Base-by-base conservation (phyloP, 2,888 invertebrate species). In the Sabatieria punctata region DNA sequence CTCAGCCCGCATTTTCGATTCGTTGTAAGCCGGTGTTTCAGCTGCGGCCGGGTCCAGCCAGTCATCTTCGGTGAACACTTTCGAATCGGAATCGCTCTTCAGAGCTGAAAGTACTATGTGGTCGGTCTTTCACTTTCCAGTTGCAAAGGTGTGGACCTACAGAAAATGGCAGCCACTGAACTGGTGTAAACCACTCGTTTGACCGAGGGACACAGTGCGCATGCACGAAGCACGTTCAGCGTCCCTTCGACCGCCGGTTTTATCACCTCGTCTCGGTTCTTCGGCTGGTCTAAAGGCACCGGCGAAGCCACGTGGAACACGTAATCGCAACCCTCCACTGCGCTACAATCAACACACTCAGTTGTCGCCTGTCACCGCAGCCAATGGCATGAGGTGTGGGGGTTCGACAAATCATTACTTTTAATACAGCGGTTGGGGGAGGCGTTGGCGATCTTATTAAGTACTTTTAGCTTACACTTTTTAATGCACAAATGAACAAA, bases 181-280 rank as follows among this genome's bases (percentile, higher is more conserved):
- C 69, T 69, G 6, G 71, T 71, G 19, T 71, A 53, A 6, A 71
- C 68, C 11, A 71, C 67, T 42, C 69, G 57, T 52, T 68, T 68
- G 41, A 71, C 67, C 8, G 66, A 60, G 36, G 63, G 63, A 38
- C 64, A 60, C 40, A 59, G 61, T 11, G 60, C 60, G 55, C 67
- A 67, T 25, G 71, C 70, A 54, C 66, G 65, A 15, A 71, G 56
- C 1, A 72, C 65, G 44, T 58, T 60, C 46, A 64, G 59, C 1
- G 70, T 71, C 2, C 70, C 71, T 36, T 72, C 67, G 11, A 69
- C 65, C 6, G 70, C 70, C 2, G 70, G 68, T 45, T 63, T 60
- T n/a, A 70, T 60, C 19, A 70, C 60, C 2, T 70, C 50, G 30
- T 67, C 68, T 40, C 59, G 58, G 22, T 41, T 19, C 41, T 60